Percentiles rank a stretch among this genome's conserved stretches.
Evolutionary conservation across 2,888 invertebrate species (phyloP).

Genomic region (Cephalotes varians): DNA sequence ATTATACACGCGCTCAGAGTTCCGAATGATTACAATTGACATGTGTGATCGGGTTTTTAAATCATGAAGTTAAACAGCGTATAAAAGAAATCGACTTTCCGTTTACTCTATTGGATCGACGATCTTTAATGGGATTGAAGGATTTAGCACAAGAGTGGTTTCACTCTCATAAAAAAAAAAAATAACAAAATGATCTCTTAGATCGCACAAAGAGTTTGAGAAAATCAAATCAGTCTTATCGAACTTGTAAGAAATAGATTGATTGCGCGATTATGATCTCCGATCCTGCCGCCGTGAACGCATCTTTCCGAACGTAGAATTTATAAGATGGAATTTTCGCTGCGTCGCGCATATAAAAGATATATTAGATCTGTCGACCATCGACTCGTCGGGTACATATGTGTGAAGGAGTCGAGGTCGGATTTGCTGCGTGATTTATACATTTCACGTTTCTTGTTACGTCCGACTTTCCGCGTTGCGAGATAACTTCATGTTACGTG

Average conservation of each 20-base stretch:
- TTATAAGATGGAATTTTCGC: slow-evolving; percentile 7
- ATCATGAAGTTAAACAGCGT: too few species aligned
- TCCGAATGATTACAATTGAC: neutral
- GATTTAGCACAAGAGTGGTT: neutral
- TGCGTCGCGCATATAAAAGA: slow-evolving; percentile 21
- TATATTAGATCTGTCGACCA: slow-evolving; percentile 7
- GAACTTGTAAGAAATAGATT: slow-evolving; percentile 1
- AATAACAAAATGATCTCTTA: neutral
- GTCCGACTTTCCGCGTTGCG: neutral
- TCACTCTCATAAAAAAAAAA: neutral
- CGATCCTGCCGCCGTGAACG: neutral
- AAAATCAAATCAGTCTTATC: slow-evolving; percentile 22
- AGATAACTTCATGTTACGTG: slow-evolving; percentile 1
- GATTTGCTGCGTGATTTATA: slow-evolving; percentile 30
- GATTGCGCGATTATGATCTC: slow-evolving; percentile 1
- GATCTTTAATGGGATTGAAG: neutral
- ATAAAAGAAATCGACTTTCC: neutral
- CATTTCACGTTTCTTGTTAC: slow-evolving; percentile 25
- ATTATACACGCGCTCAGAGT: neutral
- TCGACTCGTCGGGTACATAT: neutral
- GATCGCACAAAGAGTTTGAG: neutral
- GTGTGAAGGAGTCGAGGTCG: slow-evolving; percentile 7
- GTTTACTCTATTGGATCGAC: too few species aligned
- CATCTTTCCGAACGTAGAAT: neutral
- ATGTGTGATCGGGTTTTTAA: neutral